Evolutionary conservation across 1,140 invertebrate genomes (phyloP), one percentile per base, ranked within the genome.

Genomic region (Pygmarrhopalites habei): DNA sequence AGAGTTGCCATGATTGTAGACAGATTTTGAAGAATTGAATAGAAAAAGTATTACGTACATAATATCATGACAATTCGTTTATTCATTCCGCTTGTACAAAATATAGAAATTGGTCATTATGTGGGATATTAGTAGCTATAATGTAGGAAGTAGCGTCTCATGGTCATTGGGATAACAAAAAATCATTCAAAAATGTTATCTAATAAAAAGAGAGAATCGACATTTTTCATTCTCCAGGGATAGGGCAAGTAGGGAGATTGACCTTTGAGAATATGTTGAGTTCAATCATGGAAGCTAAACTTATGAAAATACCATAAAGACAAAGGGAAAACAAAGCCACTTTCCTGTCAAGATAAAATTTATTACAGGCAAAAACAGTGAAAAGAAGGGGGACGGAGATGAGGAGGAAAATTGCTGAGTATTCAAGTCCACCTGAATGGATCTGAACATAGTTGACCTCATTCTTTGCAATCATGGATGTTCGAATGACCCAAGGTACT

Each of bases 401-500:
- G 21, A 91, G 76, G 39, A 90, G 75, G 5, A 86, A 87, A 65
- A 90, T 88, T 25, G 87, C 86, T 72, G 85, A 88, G 76, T 90
- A 90, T 64, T 88, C 86, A 15, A 91, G 74, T 0, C 88, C 88
- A 41, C 85, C 84, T 0, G 88, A 90, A 73, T 90, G 89, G 71
- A 91, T 83, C 69, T 80, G 80, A 74, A 90, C 86, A 76, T 81
- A 89, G 0, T 76, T 69, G 60, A 83, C 83, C 0, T 83, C 80
- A 21, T 80, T 77, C 0, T 66, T 74, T 1, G 79, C 74, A 15
- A 81, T 75, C 44, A 83, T 77, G 46, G 86, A 73, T 2, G 83
- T 84, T 69, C 84, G 88, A 46, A 91, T 85, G 3, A 88, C 81
- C 90, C 89, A 93, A 0, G 89, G 89, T 15, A 91, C 71, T 1